Base-by-base conservation (phyloP, 2,113 vertebrate genomes). In the Nesogale talazaci region DNA sequence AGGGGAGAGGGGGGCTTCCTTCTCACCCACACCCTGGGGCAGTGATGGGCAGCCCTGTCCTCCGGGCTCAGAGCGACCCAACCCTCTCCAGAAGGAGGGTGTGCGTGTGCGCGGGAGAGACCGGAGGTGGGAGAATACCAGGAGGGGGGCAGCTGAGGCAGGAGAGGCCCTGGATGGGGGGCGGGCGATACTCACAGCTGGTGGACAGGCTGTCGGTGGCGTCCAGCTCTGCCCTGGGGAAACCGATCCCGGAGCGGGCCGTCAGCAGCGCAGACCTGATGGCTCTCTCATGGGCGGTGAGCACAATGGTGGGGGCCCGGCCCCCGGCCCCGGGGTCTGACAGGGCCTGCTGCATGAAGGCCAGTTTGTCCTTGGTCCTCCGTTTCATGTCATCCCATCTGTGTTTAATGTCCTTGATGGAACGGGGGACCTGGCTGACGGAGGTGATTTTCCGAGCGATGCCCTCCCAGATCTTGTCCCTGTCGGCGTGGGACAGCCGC, bases 361-460 rank as follows among this genome's bases (percentile, higher is more conserved):
- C 97, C 97, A 98, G 97, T 85, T 98, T 98, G 97, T 98, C 98
- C 96, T 98, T 98, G 96, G 98, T 98, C 96, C 98, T 98, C 91
- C 98, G 98, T 78, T 98, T 98, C 98, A 98, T 97, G 98, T 98
- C 98, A 19, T 98, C 98, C 98, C 98, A 98, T 96, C 98, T 98
- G 96, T 98, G 98, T 79, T 98, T 98, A 97, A 98, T 95, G 96
- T 98, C 98, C 95, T 98, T 98, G 85, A 98, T 87, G 94, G 98
- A 98, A 91, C 98, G 98, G 95, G 98, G 98, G 0, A 98, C 98
- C 97, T 97, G 97, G 97, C 98, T 98, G 95, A 98, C 92, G 90
- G 98, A 98, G 59, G 98, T 98, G 97, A 98, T 97, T 97, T 98
- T 98, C 95, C 97, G 98, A 96, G 98, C 98, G 98, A 98, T 98